These are phyloP conservation scores for Clarias macrocephalus DNA, from an alignment of 2,113 vertebrate genomes.

Conservation along the genomic window DNA sequence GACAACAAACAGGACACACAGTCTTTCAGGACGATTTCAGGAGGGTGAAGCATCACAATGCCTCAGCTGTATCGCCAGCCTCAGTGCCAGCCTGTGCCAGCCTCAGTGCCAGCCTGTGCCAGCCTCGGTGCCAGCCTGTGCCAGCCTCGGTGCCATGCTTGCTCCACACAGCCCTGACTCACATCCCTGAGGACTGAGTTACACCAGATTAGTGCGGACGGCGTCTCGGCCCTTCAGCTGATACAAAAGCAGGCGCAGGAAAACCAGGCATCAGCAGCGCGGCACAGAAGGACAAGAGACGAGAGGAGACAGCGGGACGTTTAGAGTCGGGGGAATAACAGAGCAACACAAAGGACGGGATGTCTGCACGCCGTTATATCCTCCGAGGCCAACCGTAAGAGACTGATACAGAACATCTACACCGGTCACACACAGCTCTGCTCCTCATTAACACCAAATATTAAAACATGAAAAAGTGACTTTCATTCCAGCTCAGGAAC, in stretches of 20 bases:
- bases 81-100: slow-evolving; percentile 20
- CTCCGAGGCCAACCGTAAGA: neutral
- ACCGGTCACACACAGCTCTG: no score
- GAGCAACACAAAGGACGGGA: neutral
- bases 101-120: slow-evolving; percentile 14
- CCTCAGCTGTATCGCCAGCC: slow-evolving; percentile 9
- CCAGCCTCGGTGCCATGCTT: slow-evolving; percentile 4
- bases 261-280: neutral
- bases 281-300: neutral
- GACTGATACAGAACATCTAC: neutral
- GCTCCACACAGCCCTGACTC: neutral
- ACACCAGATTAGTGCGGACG: neutral
- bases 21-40: neutral
- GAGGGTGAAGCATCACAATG: neutral
- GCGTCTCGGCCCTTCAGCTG: no score
- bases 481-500: no score
- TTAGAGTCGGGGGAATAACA: neutral
- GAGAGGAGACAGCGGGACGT: neutral
- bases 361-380: neutral
- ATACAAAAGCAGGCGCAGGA: neutral
- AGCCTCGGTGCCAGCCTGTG: slow-evolving; percentile 15
- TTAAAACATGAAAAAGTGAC: no score
- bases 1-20: neutral
- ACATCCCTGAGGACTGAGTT: neutral
- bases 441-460: no score